Conservation (phyloP, 2,888 invertebrate genomes). For the Polyommatus iphigenia region DNA sequence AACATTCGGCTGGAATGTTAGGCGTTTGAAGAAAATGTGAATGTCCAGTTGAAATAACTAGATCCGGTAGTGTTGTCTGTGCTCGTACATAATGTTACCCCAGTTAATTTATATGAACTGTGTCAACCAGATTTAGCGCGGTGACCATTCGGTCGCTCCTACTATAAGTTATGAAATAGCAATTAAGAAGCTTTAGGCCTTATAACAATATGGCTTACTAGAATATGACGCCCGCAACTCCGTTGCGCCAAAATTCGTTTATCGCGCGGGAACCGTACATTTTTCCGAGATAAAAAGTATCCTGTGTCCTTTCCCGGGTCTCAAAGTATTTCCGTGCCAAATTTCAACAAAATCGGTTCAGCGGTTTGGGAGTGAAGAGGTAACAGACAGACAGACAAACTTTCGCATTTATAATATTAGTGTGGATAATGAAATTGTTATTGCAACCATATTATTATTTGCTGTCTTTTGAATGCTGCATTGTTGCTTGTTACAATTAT, state of each 20-base stretch:
- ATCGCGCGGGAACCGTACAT: too few species aligned
- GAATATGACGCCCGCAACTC: too few species aligned
- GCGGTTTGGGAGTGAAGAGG: too few species aligned
- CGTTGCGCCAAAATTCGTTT: too few species aligned
- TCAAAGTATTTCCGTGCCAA: too few species aligned
- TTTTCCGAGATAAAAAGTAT: too few species aligned
- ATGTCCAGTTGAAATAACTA: conserved; percentile 43
- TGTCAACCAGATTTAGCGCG: neutral
- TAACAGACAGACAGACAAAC: too few species aligned
- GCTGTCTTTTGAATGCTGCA: neutral
- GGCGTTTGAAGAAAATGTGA: conserved; percentile 46
- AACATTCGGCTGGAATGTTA: conserved; percentile 44
- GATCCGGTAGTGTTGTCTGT: conserved; percentile 41
- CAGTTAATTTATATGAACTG: conserved; percentile 25
- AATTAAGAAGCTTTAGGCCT: neutral
- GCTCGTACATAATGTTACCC: conserved; percentile 1
- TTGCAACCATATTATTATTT: neutral
- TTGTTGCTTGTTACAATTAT: neutral
- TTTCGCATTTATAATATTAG: too few species aligned
- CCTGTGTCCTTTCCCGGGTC: too few species aligned
- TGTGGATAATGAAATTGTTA: neutral
- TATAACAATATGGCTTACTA: neutral
- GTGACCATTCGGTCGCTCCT: neutral
- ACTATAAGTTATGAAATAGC: conserved; percentile 14
- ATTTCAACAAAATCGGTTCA: too few species aligned